Conservation (phyloP, 2,797 vertebrate species). For the Sphaeramia orbicularis region DNA sequence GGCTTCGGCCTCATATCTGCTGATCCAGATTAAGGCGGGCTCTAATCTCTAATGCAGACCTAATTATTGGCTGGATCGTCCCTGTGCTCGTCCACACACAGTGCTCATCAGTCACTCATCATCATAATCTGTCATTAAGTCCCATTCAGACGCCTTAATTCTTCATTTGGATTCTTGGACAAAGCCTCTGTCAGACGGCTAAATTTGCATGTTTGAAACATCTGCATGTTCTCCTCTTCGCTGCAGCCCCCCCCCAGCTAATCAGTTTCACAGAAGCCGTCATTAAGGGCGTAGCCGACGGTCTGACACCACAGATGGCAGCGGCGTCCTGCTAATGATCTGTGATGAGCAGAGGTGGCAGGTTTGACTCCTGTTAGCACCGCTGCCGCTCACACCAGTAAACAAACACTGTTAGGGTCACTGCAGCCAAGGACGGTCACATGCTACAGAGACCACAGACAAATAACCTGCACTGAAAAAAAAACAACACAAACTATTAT, state of each 20-base stretch:
- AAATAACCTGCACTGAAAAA: too few relatives aligned
- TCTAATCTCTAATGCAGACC: conserved; percentile 16
- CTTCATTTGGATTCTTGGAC: conserved; percentile 44
- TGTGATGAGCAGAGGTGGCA: conserved; percentile 77
- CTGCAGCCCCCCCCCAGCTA: conserved; percentile 45
- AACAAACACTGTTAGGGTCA: conserved; percentile 62
- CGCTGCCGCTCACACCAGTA: conserved; percentile 72
- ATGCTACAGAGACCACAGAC: conserved; percentile 67
- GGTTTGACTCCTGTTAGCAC: conserved; percentile 75
- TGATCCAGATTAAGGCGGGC: conserved; percentile 25
- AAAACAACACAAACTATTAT: too few relatives aligned
- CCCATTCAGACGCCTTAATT: conserved; percentile 45
- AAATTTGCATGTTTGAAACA: conserved; percentile 62
- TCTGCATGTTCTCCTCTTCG: conserved; percentile 51
- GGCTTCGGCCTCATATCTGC: conserved; percentile 23
- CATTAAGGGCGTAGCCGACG: conserved; percentile 71
- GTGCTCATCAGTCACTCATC: conserved; percentile 9
- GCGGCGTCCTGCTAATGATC: conserved; percentile 78
- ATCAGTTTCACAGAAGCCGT: conserved; percentile 74
- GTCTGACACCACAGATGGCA: conserved; percentile 80
- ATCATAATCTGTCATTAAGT: conserved; percentile 40
- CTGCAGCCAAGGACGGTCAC: conserved; percentile 70
- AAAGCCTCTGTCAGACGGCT: conserved; percentile 53
- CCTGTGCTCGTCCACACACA: conserved; percentile 12
- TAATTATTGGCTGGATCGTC: conserved; percentile 33